phyloP scores from a whole-genome alignment of 2,797 vertebrate genomes.

The Diplodus sargus region DNA sequence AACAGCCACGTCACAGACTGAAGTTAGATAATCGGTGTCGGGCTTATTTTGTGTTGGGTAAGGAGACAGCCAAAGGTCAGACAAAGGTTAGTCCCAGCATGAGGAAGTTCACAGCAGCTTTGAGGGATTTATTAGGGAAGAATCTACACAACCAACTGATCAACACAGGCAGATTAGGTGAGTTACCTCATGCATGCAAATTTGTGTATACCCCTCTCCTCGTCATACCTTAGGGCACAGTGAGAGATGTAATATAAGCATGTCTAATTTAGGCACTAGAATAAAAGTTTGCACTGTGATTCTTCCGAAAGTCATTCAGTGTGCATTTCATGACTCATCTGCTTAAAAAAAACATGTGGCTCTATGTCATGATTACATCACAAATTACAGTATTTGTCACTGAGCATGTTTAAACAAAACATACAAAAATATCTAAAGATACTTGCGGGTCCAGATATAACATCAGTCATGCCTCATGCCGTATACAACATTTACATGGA shows the following conservation, averaged over 20 bases:
- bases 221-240: constrained; percentile 91
- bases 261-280: constrained; percentile 28
- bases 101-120: constrained; percentile 14
- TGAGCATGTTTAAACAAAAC: background rate
- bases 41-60: constrained; percentile 15
- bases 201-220: constrained; percentile 90
- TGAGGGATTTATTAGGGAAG: constrained; percentile 33
- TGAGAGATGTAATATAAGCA: constrained; percentile 52
- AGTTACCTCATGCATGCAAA: constrained; percentile 90
- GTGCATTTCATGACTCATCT: background rate
- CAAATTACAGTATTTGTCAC: background rate
- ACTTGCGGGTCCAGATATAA: background rate
- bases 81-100: constrained; percentile 54
- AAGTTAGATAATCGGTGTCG: constrained; percentile 18
- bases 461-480: background rate
- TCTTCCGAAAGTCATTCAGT: background rate
- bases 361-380: background rate
- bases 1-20: constrained; percentile 16
- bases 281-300: background rate
- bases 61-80: constrained; percentile 46
- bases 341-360: background rate
- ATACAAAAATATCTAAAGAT: background rate
- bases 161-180: constrained; percentile 63
- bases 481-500: background rate
- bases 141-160: constrained; percentile 62